Conservation (phyloP, 2,888 invertebrate genomes). For the Deilephila elpenor region DNA sequence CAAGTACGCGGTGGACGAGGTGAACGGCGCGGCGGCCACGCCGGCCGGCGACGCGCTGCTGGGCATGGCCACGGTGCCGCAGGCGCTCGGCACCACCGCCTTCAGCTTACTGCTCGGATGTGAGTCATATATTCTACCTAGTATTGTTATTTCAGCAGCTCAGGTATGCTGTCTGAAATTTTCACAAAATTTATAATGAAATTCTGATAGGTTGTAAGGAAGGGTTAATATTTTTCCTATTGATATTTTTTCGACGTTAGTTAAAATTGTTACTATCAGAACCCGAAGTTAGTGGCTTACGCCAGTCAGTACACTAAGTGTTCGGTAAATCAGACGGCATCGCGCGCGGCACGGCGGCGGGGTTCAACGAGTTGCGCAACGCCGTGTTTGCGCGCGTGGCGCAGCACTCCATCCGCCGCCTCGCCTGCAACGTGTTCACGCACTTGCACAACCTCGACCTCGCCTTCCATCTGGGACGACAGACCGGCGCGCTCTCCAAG, state of each 20-base stretch:
- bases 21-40: conserved; percentile 86
- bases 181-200: no score
- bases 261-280: no score
- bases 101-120: conserved; percentile 94
- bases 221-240: no score
- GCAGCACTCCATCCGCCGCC: conserved; percentile 96
- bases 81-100: conserved; percentile 91
- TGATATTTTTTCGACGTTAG: no score
- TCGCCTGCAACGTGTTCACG: conserved; percentile 97
- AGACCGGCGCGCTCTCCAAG: conserved; percentile 98
- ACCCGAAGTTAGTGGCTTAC: no score
- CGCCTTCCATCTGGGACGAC: conserved; percentile 95
- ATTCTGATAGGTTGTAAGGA: no score
- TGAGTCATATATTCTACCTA: conserved; percentile 74
- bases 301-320: neutral
- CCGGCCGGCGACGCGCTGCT: conserved; percentile 83
- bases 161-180: no score
- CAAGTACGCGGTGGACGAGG: conserved; percentile 95
- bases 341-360: conserved; percentile 94
- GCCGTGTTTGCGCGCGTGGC: conserved; percentile 99
- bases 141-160: no score
- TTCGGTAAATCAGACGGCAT: conserved; percentile 90
- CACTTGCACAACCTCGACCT: conserved; percentile 98
- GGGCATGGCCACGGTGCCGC: conserved; percentile 91
- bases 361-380: conserved; percentile 98